These are phyloP conservation scores for Ia io DNA, from an alignment of 2,113 vertebrate species.

Conservation along the genomic window DNA sequence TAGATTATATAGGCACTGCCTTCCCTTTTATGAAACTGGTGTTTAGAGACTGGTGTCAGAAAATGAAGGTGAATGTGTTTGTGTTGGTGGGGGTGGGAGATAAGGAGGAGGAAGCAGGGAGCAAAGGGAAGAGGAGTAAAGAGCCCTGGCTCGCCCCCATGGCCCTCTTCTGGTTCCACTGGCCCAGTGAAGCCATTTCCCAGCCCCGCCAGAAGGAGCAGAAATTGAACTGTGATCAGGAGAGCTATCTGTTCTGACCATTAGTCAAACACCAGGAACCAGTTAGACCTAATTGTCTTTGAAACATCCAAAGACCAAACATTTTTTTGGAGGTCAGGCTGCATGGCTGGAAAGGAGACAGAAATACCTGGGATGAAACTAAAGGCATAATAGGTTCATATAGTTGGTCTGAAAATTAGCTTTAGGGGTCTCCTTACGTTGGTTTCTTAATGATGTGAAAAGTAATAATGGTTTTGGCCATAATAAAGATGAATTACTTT, in stretches of 20 bases:
- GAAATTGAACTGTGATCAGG: conserved; percentile 48
- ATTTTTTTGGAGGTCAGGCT: conserved; percentile 59
- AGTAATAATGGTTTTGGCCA: conserved; percentile 75
- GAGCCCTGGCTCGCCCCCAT: not conserved
- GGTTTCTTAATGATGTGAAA: conserved; percentile 79
- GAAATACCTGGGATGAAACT: conserved; percentile 44
- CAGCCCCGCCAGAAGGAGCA: not conserved
- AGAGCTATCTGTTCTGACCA: not conserved
- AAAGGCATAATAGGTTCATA: conserved; percentile 58
- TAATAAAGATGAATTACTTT: conserved; percentile 92
- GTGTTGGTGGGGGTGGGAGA: no score
- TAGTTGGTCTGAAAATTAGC: conserved; percentile 62
- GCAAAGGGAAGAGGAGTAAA: not conserved
- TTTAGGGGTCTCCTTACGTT: conserved; percentile 68
- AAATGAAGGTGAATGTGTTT: not conserved
- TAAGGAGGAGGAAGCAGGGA: not conserved
- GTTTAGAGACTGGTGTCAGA: not conserved
- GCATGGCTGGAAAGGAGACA: not conserved
- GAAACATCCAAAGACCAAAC: not conserved
- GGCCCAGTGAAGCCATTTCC: not conserved
- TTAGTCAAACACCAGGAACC: not conserved
- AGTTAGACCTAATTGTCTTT: conserved; percentile 30
- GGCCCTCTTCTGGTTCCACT: not conserved
- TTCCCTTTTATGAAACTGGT: not conserved
- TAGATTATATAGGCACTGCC: not conserved